Percentiles rank a stretch among this genome's conserved stretches.
Evolutionary conservation across 2,113 vertebrate genomes (phyloP).

Genomic region (Crotophaga sulcirostris): DNA sequence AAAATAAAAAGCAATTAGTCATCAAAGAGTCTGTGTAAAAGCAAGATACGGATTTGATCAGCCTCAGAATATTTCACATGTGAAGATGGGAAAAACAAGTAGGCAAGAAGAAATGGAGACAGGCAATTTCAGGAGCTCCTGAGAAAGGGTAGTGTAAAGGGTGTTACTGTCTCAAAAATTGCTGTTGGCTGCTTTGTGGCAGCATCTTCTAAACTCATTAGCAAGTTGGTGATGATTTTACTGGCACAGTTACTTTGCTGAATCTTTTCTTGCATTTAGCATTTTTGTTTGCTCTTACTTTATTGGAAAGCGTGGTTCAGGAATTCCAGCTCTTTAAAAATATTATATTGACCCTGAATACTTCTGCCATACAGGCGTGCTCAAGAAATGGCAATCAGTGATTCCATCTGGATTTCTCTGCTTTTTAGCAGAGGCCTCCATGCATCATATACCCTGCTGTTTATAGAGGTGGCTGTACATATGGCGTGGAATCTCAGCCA

Average conservation of each 20-base stretch:
- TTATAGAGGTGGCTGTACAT: conserved; percentile 37
- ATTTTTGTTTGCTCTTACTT: neutral
- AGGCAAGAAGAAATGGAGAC: neutral
- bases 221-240: conserved; percentile 25
- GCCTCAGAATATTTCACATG: neutral
- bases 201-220: conserved; percentile 18
- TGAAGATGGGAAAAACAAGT: conserved; percentile 1
- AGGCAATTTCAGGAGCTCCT: neutral
- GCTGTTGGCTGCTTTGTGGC: neutral
- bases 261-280: neutral
- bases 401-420: conserved; percentile 46
- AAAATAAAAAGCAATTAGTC: neutral
- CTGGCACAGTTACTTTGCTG: neutral
- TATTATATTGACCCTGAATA: neutral
- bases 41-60: neutral
- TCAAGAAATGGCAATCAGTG: conserved; percentile 18
- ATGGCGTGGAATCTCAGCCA: conserved; percentile 40
- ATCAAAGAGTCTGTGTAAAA: neutral
- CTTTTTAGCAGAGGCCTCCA: conserved; percentile 17
- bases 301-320: neutral
- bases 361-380: neutral
- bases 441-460: conserved; percentile 38
- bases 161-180: neutral
- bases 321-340: neutral
- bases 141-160: neutral